Base-by-base conservation (phyloP, 2,113 vertebrate species). In the Nycticebus coucang region DNA sequence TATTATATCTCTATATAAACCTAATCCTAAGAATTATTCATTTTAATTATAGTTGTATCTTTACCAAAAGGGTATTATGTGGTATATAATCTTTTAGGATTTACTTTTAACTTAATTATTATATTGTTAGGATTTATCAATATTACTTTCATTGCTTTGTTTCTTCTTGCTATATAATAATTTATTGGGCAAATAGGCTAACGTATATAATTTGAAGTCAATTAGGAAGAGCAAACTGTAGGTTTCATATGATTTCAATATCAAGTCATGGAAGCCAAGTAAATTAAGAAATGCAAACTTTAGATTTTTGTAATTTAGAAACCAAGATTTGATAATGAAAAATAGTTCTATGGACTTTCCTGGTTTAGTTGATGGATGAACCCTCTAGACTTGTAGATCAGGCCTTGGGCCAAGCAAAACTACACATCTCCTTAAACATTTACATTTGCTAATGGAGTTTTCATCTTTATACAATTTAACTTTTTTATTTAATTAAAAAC, bases 401-500 rank as follows among this genome's bases (percentile, higher is more conserved):
- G 12, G 19, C 8, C 75, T 50, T 0, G 2, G 50, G 6, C 72
- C 12, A 37, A 77, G 24, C 45, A 68, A 37, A 28, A 50, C 19
- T 26, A 13, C 9, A 59, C 33, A 57, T 59, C n/a, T 64, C 74
- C 41, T 41, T 41, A 72, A 89, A n/a, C 33, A 74, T 64, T 82
- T 62, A 21, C 17, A 8, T 62, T 72, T 90, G 30, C 28, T 69
- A 92, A 84, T 84, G 37, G 35, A 12, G 21, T 55, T 95, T 96
- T 94, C 78, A 26, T 72, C 60, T 93, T 95, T 74, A 66, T 92
- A 62, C 18, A 60, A 35, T 50, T 68, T 68, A 89, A 87, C 45
- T 60, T 92, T 90, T 77, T 64, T 75, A 77, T 92, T 93, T 94
- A 96, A 93, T 77, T 95, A 87, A 87, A 85, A 95, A 50, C 11